These are phyloP conservation scores for Vespertilio murinus DNA, from an alignment of 2,797 vertebrate genomes.

Conservation along the genomic window DNA sequence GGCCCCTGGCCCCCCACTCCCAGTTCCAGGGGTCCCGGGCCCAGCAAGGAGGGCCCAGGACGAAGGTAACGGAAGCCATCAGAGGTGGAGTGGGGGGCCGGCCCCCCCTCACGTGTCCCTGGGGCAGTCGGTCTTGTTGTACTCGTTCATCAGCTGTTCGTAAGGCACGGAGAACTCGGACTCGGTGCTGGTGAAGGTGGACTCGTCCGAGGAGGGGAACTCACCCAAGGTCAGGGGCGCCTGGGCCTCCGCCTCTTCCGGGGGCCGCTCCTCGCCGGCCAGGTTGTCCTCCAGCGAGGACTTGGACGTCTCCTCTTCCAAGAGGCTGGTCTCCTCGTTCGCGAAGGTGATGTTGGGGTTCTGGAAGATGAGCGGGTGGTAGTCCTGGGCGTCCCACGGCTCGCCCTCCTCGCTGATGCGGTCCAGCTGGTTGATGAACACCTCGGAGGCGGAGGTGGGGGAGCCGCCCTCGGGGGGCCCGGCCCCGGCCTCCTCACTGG, in stretches of 20 bases:
- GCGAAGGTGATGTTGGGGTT: slow-evolving; percentile 93
- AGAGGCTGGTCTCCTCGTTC: slow-evolving; percentile 88
- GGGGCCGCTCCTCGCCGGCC: slow-evolving; percentile 68
- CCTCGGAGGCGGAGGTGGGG: neutral
- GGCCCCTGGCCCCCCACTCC: slow-evolving; percentile 63
- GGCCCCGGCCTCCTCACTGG: slow-evolving; percentile 85
- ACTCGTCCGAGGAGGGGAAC: slow-evolving; percentile 88
- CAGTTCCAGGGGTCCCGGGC: slow-evolving; percentile 10
- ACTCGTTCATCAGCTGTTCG: slow-evolving; percentile 94
- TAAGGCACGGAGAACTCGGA: slow-evolving; percentile 91
- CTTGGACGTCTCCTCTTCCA: slow-evolving; percentile 90
- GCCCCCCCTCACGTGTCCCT: slow-evolving; percentile 83
- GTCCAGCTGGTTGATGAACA: slow-evolving; percentile 93
- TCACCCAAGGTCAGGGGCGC: slow-evolving; percentile 81
- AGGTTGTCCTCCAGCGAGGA: slow-evolving; percentile 87
- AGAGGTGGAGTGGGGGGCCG: slow-evolving; percentile 42
- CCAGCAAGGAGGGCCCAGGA: neutral
- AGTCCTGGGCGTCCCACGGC: slow-evolving; percentile 91
- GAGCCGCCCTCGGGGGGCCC: slow-evolving; percentile 77
- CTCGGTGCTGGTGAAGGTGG: slow-evolving; percentile 91
- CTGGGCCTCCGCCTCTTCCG: slow-evolving; percentile 49
- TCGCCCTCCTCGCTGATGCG: slow-evolving; percentile 91
- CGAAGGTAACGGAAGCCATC: neutral
- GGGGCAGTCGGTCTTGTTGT: slow-evolving; percentile 90
- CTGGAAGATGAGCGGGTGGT: slow-evolving; percentile 90